Conservation (phyloP, 37 sponge, comb jelly and placozoan genomes). For the Ianthella basta region DNA sequence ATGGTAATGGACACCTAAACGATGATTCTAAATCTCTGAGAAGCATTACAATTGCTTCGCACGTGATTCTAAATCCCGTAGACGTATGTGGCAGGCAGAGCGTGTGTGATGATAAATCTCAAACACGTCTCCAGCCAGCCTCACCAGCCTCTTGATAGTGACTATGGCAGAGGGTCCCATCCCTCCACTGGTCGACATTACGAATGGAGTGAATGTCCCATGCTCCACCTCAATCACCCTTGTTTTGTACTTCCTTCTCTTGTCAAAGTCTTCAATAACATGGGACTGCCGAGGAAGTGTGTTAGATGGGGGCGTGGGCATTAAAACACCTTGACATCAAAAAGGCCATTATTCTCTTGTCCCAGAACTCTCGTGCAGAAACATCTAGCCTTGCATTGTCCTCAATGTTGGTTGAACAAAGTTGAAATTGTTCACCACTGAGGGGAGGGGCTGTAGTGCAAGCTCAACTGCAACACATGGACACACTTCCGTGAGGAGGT, state of each 20-base stretch:
- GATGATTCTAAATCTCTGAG: too few relatives aligned
- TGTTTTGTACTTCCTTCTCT: too few relatives aligned
- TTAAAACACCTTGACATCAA: constrained; percentile 13
- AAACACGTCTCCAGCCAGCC: not conserved
- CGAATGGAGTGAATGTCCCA: not conserved
- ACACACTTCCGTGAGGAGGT: not conserved
- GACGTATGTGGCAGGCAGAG: too few relatives aligned
- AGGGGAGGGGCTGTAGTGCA: not conserved
- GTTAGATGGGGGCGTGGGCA: not conserved
- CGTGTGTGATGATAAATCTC: not conserved
- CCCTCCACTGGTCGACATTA: not conserved
- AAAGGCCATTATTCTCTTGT: not conserved
- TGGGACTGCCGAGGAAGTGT: too few relatives aligned
- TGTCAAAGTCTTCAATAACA: too few relatives aligned
- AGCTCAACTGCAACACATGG: too few relatives aligned
- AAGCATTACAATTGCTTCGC: too few relatives aligned
- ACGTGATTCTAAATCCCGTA: too few relatives aligned
- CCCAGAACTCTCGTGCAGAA: not conserved
- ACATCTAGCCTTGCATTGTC: not conserved
- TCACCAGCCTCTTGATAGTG: not conserved
- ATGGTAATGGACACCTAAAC: too few relatives aligned
- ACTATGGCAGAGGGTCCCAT: not conserved
- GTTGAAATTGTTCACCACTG: constrained; percentile 9
- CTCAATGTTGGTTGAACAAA: not conserved
- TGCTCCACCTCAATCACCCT: not conserved